Evolutionary conservation across 1,140 invertebrate species (phyloP), one percentile per base, ranked within the genome.

Genomic region (Euwallacea similis): DNA sequence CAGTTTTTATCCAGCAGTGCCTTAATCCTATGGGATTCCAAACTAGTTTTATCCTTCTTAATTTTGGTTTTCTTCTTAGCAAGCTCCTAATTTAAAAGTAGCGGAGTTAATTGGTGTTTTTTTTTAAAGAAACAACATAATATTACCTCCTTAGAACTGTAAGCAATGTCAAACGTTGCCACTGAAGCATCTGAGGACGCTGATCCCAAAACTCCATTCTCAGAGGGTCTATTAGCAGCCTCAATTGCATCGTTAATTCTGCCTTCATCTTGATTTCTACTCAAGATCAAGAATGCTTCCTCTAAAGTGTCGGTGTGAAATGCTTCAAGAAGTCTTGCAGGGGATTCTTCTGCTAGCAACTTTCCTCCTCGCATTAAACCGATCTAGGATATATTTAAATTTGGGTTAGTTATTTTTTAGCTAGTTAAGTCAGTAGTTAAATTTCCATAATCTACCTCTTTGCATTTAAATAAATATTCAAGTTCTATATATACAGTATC

Each of bases 361-460:
- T 89, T 86, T 0, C 96, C 96, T 75, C 88, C 88, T 77, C 96
- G 87, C 87, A 98, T 91, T 10, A 98, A 83, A 42, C 95, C 95
- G 78, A 97, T 93, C 93, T 95, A 76, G 42, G 66, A 71, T 33
- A 33, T 33, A 33, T 33, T 33, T 4, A 33, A 33, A 33, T 4
- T 33, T 33, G 4, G 21, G 21, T 4, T 33, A 4, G 21, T 33
- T 33, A 4, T 33, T 33, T 33, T 33, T 33, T 33, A 33, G 4
- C 21, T 33, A 33, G 21, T 33, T 33, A 4, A 33, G 21, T 33
- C 21, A 4, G 4, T 1, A 33, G 21, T 33, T 33, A 33, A 2
- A 33, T 33, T 2, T 33, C 21, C 4, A 33, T 33, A 33, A 33
- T 33, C 21, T 33, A 33, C 21, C 21, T 33, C 1, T 33, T 1